phyloP scores from a whole-genome alignment of 1,140 invertebrate genomes.

The Acyrthosiphon pisum region DNA sequence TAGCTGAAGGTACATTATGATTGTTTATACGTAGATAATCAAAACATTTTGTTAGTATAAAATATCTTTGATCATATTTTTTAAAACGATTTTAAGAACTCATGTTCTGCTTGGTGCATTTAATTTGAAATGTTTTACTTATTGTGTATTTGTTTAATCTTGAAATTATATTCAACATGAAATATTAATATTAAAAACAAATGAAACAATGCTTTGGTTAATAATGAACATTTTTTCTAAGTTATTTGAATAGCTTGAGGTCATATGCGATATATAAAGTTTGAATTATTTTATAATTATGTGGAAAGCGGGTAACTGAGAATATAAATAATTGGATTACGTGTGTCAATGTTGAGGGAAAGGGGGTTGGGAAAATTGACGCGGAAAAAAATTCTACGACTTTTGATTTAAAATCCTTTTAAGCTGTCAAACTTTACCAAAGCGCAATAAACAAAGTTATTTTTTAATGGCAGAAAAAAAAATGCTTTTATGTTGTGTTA shows the following conservation, averaged over 20 bases:
- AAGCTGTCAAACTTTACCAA: slow-evolving; percentile 48
- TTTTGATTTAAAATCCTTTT: slow-evolving; percentile 46
- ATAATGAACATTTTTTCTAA: neutral
- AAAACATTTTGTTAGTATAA: neutral
- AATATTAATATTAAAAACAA: neutral
- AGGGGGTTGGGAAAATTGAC: slow-evolving; percentile 7
- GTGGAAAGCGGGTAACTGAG: neutral
- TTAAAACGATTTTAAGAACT: neutral
- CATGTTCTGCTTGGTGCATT: neutral
- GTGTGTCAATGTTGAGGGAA: neutral
- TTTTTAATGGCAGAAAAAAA: neutral
- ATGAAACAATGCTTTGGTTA: neutral
- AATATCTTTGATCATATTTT: neutral
- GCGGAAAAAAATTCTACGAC: neutral
- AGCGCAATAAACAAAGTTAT: slow-evolving; percentile 35
- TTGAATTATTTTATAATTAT: slow-evolving; percentile 24
- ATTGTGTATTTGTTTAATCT: neutral
- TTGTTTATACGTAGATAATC: neutral
- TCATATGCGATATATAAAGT: neutral
- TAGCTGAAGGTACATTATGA: neutral
- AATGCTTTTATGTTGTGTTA: neutral
- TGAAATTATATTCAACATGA: neutral
- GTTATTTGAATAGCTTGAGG: neutral
- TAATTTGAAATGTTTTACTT: neutral
- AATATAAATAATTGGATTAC: slow-evolving; percentile 32